Base-by-base conservation (phyloP, 2,113 vertebrate species). In the Catagonus wagneri region DNA sequence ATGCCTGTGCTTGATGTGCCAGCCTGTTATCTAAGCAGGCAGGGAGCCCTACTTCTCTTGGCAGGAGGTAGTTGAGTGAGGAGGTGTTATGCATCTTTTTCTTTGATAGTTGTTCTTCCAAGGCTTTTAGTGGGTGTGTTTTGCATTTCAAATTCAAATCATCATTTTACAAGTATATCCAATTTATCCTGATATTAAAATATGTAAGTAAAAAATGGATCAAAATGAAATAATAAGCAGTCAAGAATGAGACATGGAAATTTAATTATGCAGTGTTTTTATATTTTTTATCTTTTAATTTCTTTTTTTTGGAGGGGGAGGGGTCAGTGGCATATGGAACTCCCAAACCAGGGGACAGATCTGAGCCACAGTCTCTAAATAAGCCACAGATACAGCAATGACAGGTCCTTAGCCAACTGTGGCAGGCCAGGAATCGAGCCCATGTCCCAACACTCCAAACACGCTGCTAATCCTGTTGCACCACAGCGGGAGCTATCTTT, bases 71-170 rank as follows among this genome's bases (percentile, higher is more conserved):
- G 20, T 60, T 11, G 17, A 58, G 3, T 74, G 93, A 87, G 34
- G 13, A 80, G 50, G 27, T 44, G 44, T 71, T 71, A 17, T 19
- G 11, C 94, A 58, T 95, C n/a, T 7, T 72, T 92, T 58, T 84
- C 23, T 83, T 90, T 89, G 52, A 61, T 50, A 75, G 34, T 72
- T 76, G 15, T 89, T 65, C 7, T 0, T 63, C 17, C 12, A 78
- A 81, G 19, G 3, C 12, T 91, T 93, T 56, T 10, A 3, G 27
- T 95, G 52, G 23, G 27, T 94, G 60, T 81, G 25, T 56, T 91
- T 88, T 96, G 74, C 8, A 86, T 78, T 89, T 95, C 39, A 92
- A 69, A 95, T 20, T 61, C 63, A 91, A 90, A 56, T 36, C 10
- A 61, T 87, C 29, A 72, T 83, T 89, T 84, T 61, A 85, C 10